Conservation (phyloP, 2,113 vertebrate genomes). For the Colius striatus region DNA sequence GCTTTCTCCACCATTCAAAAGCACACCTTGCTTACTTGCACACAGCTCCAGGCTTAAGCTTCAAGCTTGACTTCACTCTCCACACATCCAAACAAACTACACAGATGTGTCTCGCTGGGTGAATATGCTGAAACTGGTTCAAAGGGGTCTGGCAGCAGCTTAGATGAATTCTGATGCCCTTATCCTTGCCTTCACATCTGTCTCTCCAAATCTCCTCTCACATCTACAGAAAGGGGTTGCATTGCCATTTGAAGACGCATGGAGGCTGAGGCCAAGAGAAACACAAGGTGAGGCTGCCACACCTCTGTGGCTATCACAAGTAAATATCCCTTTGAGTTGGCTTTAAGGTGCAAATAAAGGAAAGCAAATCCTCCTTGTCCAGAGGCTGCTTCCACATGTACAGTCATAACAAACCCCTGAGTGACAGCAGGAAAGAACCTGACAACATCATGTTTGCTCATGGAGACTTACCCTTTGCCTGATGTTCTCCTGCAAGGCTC, state of each 20-base stretch:
- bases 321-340: not conserved
- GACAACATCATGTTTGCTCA: not conserved
- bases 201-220: not conserved
- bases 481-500: not conserved
- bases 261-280: not conserved
- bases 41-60: not conserved
- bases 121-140: not conserved
- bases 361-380: not conserved
- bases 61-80: not conserved
- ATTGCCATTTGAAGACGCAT: fast-evolving
- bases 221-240: not conserved
- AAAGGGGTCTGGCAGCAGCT: not conserved
- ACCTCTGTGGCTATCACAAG: not conserved
- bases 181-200: not conserved
- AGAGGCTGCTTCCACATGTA: not conserved
- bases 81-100: not conserved
- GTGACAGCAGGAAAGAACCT: not conserved
- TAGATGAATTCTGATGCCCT: not conserved
- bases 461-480: not conserved
- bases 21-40: not conserved
- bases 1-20: not conserved
- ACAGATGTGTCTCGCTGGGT: not conserved
- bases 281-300: not conserved
- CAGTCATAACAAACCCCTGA: not conserved
- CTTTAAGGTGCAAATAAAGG: not conserved